Evolutionary conservation across 2,797 vertebrate species (phyloP), one percentile per base, ranked within the genome.

Genomic region (Scolopax bukidnonensis): DNA sequence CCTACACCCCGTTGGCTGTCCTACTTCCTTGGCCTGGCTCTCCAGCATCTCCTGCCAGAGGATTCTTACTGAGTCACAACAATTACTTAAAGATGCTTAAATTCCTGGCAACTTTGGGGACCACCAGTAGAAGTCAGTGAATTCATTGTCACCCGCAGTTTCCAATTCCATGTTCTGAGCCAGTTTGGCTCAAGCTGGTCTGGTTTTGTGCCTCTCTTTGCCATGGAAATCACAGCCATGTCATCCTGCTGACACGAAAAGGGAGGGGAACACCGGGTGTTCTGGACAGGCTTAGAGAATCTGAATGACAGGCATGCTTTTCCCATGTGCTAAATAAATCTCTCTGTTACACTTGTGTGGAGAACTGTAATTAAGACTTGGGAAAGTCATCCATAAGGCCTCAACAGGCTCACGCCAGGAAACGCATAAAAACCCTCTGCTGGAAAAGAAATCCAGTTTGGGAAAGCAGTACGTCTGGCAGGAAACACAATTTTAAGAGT

Each of bases 321-420:
- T 92, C 95, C 81, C 78, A 85, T 92, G 68, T 71, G 89, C 86
- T 92, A 94, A 90, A 96, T 96, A 93, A 96, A 96, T 96, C 90
- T 96, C 68, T 40, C 89, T 38, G 41, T 93, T 94, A 96, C 78
- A 80, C 57, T 89, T 85, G 70, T 85, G 75, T 2, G 14, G 95
- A 96, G 81, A 96, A 87, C 89, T 95, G 89, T 95, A 95, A 96
- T 97, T 95, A 93, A 93, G 75, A 83, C 87, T 96, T 95, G 95
- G 93, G 90, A 96, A 85, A 92, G 81, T 89, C 90, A 94, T 61
- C 70, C 1, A 2, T 88, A 82, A 92, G 59, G 80, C 91, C 89
- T 96, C 84, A 70, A 68, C 23, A 81, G 73, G 69, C 89, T 95
- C 82, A 88, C 6, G 4, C 89, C 21, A 50, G 89, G 89, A 96